These are phyloP conservation scores for Listronotus bonariensis DNA, from an alignment of 1,140 invertebrate genomes.

Conservation along the genomic window DNA sequence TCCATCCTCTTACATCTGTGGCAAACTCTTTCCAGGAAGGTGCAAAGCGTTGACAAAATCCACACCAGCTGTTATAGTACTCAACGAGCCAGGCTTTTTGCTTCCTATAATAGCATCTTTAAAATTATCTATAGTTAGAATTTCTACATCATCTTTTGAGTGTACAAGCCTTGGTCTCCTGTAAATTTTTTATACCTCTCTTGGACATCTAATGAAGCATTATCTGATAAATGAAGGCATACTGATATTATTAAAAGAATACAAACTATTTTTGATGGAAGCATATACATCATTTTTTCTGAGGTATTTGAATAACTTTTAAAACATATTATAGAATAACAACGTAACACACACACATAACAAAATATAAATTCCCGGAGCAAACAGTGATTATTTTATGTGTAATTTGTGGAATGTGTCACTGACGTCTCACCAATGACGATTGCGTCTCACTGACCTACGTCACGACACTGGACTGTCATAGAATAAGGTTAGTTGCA, in stretches of 20 bases:
- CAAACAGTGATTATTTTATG: too few relatives aligned
- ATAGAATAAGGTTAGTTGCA: too few relatives aligned
- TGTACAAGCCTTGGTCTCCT: constrained; percentile 61
- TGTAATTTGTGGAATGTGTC: too few relatives aligned
- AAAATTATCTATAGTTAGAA: constrained; percentile 66
- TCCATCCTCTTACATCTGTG: constrained; percentile 63
- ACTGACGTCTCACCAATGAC: too few relatives aligned
- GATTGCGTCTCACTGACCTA: too few relatives aligned
- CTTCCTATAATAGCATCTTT: constrained; percentile 63
- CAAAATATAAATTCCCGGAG: too few relatives aligned
- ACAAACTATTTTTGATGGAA: neutral
- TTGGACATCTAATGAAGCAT: constrained; percentile 19
- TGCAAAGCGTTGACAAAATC: constrained; percentile 82
- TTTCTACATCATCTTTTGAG: constrained; percentile 62
- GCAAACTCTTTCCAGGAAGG: constrained; percentile 78
- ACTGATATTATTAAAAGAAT: constrained; percentile 2
- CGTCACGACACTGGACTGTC: too few relatives aligned
- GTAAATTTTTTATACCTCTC: constrained; percentile 32
- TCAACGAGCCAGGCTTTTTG: constrained; percentile 73
- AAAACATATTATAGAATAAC: too few relatives aligned
- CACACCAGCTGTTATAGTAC: constrained; percentile 91
- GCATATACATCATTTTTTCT: too few relatives aligned
- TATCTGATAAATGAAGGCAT: neutral
- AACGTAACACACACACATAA: too few relatives aligned
- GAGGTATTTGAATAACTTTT: too few relatives aligned